Conservation (phyloP, 2,797 vertebrate species). For the Lutra lutra region DNA sequence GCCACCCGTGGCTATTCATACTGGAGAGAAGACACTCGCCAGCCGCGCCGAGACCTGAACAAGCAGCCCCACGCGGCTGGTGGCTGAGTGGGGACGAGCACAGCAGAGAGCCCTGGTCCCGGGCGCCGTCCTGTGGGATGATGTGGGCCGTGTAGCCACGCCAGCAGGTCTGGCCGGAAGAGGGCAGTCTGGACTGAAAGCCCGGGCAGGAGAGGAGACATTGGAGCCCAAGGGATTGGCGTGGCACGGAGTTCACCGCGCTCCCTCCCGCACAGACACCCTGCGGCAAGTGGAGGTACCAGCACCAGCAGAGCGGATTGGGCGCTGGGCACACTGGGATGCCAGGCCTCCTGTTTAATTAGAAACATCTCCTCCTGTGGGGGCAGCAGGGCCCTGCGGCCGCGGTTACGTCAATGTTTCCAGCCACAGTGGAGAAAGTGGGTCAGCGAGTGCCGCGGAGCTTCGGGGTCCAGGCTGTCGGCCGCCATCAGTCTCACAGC, state of each 20-base stretch:
- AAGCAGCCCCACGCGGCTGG: not conserved
- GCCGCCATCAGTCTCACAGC: slow-evolving; percentile 57
- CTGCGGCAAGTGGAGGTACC: not conserved
- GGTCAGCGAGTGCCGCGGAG: slow-evolving; percentile 93
- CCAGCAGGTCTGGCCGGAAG: not conserved
- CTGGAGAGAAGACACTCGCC: too few relatives aligned
- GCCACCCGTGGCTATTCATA: too few relatives aligned
- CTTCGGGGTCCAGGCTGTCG: slow-evolving; percentile 92
- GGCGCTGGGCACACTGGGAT: not conserved
- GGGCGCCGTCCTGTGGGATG: not conserved
- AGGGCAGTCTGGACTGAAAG: not conserved
- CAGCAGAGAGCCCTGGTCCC: not conserved
- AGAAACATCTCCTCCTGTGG: not conserved
- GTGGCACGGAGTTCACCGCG: not conserved
- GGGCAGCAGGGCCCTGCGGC: slow-evolving; percentile 70
- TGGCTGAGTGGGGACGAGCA: not conserved
- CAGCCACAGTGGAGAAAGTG: slow-evolving; percentile 94
- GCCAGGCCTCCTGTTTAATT: not conserved
- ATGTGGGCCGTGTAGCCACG: too few relatives aligned
- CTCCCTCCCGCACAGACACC: accelerated
- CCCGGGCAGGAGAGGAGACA: not conserved
- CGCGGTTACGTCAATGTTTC: slow-evolving; percentile 88
- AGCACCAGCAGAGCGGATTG: not conserved
- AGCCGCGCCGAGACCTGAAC: too few relatives aligned
- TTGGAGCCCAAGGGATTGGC: not conserved